phyloP scores from a whole-genome alignment of 2,888 invertebrate genomes.

The Caenorhabditis japonica region DNA sequence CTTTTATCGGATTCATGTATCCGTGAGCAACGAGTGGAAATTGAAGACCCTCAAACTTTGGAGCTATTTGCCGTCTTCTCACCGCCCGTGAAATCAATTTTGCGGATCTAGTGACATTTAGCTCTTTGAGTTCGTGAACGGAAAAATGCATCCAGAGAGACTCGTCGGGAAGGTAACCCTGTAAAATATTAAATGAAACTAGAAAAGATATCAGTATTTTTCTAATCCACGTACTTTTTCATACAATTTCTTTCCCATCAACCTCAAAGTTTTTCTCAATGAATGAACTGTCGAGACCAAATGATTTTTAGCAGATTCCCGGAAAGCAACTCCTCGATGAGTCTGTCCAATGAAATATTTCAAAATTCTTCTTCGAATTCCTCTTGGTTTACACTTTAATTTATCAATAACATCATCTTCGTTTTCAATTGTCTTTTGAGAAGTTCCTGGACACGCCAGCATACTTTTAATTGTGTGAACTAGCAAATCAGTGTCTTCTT shows the following conservation, averaged over 20 bases:
- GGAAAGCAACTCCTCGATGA: conserved; percentile 79
- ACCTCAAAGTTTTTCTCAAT: conserved; percentile 48
- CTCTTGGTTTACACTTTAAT: conserved; percentile 60
- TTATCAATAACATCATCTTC: conserved; percentile 60
- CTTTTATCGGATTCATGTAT: conserved; percentile 77
- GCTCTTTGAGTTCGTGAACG: conserved; percentile 77
- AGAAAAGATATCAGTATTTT: not conserved
- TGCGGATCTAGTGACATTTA: conserved; percentile 55
- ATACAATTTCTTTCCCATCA: conserved; percentile 54
- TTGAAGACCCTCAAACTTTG: conserved; percentile 81
- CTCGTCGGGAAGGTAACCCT: conserved; percentile 78
- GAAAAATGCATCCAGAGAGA: conserved; percentile 78
- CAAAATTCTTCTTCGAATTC: conserved; percentile 71
- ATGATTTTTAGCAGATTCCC: conserved; percentile 67
- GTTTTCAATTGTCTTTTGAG: conserved; percentile 41
- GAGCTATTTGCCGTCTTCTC: conserved; percentile 82
- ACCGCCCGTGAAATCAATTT: conserved; percentile 81
- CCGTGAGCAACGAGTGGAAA: conserved; percentile 83
- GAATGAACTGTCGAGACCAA: conserved; percentile 57
- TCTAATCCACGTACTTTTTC: conserved; percentile 33
- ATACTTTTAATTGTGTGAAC: conserved; percentile 82
- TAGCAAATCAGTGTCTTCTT: conserved; percentile 81
- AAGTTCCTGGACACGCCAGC: conserved; percentile 39
- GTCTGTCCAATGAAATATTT: conserved; percentile 77
- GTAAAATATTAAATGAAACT: conserved; percentile 9